Evolutionary conservation across 2,113 vertebrate species (phyloP).

Genomic region (Tympanuchus pallidicinctus): DNA sequence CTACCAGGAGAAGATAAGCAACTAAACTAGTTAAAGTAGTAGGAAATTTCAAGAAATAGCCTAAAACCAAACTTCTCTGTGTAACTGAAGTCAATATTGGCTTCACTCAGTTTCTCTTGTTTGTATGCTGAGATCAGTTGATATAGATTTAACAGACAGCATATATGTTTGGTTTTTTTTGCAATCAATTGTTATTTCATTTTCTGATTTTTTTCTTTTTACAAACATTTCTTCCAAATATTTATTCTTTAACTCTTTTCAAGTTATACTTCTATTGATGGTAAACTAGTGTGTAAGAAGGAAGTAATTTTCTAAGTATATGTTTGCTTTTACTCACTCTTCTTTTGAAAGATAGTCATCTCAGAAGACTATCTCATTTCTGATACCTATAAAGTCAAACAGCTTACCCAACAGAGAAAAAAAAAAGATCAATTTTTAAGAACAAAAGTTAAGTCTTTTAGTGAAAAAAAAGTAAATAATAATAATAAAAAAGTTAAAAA

Average conservation of each 20-base stretch:
- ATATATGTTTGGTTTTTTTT: neutral
- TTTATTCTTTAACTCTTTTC: neutral
- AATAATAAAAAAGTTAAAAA: no score
- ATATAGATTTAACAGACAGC: neutral
- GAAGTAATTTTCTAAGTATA: neutral
- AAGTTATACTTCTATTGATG: accelerated
- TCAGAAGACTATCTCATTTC: neutral
- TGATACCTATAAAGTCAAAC: neutral
- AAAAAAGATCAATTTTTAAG: neutral
- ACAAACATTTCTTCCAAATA: neutral
- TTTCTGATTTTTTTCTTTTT: neutral
- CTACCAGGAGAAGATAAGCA: neutral
- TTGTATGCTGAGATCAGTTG: neutral
- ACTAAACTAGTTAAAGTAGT: neutral
- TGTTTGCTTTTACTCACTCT: neutral
- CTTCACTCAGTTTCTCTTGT: neutral
- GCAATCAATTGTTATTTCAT: neutral
- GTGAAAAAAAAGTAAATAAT: no score
- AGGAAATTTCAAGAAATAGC: neutral
- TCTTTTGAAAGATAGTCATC: neutral
- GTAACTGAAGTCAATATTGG: neutral
- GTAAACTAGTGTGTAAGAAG: neutral
- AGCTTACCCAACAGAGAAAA: neutral
- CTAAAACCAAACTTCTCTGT: neutral
- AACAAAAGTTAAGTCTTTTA: neutral